Base-by-base conservation (phyloP, 2,797 vertebrate species). In the Oceanodroma leucorhoa region DNA sequence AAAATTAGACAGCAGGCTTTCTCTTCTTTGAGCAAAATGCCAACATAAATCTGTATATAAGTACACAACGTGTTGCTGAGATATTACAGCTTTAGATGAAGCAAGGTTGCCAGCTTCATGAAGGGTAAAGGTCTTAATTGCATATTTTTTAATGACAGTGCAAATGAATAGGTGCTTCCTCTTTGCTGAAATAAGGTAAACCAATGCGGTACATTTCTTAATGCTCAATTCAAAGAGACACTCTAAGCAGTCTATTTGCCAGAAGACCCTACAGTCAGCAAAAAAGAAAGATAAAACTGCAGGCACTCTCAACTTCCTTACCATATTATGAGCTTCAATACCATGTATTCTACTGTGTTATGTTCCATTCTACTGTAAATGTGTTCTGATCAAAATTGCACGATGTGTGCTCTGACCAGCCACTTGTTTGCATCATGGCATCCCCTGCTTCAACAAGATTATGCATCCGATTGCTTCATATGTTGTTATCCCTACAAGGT, bases 21-120 rank as follows among this genome's bases (percentile, higher is more conserved):
- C 83, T 80, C 38, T 61, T 64, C 48, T 32, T 46, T 6, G 29
- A 67, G 45, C 15, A 72, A 54, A 86, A 67, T 2, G 1, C 23
- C 70, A 30, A 5, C 19, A 3, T 17, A 22, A 22, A 20, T 54
- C 14, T 58, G 30, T 75, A 41, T 29, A 6, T 21, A 26, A 46
- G 61, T 9, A 36, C 53, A n/a, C 26, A 29, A 36, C 0, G 1
- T 5, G 45, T 40, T 76, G 67, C 75, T 46, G 69, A 79, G 53
- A 11, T 36, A 14, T 1, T 21, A n/a, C 40, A 61, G 57, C 46
- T 86, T 41, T 32, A 22, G 32, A 29, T 67, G 55, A 83, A 38
- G 53, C 6, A 19, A 36, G 20, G 55, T 0, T 60, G 34, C 40
- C 65, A 45, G 29, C 14, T 36, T 20, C 17, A 2, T 0, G 36